These are phyloP conservation scores for Cyanistes caeruleus DNA, from an alignment of 2,113 vertebrate species.

Conservation along the genomic window DNA sequence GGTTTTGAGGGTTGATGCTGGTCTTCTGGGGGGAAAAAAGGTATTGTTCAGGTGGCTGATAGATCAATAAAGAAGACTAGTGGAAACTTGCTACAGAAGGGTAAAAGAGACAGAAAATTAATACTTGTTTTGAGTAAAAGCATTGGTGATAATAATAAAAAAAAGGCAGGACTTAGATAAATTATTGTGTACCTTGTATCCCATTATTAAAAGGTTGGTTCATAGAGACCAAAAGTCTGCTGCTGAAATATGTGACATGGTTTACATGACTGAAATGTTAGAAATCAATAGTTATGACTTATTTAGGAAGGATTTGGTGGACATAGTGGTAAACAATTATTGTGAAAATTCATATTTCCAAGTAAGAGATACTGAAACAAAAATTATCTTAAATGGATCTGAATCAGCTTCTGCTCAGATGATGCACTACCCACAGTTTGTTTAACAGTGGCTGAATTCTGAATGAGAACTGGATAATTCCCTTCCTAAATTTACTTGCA, in stretches of 20 bases:
- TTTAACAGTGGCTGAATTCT: neutral
- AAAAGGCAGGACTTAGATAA: neutral
- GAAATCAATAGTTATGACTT: neutral
- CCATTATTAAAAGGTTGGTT: neutral
- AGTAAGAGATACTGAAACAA: neutral
- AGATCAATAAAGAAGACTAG: neutral
- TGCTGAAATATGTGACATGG: neutral
- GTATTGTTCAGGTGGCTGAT: accelerated
- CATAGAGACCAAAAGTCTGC: neutral
- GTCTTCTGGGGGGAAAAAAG: neutral
- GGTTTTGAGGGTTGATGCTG: neutral
- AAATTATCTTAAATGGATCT: neutral
- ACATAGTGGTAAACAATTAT: neutral
- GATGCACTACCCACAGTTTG: neutral
- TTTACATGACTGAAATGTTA: neutral
- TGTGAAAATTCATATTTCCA: neutral
- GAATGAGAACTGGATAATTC: neutral
- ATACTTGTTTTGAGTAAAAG: neutral
- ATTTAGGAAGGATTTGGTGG: neutral
- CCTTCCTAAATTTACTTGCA: neutral
- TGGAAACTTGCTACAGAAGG: neutral
- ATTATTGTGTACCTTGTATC: neutral
- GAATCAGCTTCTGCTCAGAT: neutral
- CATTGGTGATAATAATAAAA: neutral
- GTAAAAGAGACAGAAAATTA: neutral